phyloP scores from a whole-genome alignment of 92 coral and sea anemone genomes.

The Palythoa grandis region DNA sequence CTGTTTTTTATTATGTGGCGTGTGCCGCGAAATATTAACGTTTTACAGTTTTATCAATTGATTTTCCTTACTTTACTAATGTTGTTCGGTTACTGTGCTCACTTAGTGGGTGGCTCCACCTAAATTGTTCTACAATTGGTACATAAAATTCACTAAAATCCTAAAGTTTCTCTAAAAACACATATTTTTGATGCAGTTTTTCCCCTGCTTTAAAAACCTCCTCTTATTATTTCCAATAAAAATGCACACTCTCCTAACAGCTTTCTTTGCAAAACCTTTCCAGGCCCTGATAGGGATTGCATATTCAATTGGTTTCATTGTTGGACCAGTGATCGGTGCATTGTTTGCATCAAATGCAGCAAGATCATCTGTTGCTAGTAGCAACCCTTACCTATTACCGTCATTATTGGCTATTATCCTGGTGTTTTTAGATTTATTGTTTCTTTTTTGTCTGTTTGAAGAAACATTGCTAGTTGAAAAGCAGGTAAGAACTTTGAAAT shows the following conservation, averaged over 20 bases:
- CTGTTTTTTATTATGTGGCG: too few species aligned
- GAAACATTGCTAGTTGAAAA: conserved; percentile 89
- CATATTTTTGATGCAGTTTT: too few species aligned
- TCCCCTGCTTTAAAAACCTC: too few species aligned
- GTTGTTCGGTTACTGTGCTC: too few species aligned
- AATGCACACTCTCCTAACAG: not conserved
- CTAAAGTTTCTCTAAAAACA: too few species aligned
- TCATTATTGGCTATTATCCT: conserved; percentile 82
- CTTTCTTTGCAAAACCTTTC: not conserved
- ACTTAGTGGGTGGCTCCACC: too few species aligned
- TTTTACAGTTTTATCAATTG: too few species aligned
- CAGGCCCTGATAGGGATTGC: conserved; percentile 96
- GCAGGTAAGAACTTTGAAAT: conserved; percentile 61
- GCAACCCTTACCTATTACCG: conserved; percentile 81
- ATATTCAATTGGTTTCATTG: conserved; percentile 91
- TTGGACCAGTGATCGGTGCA: conserved; percentile 97
- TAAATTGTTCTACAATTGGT: too few species aligned
- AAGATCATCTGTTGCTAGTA: conserved; percentile 71
- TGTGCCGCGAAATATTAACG: too few species aligned
- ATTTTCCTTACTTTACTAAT: too few species aligned
- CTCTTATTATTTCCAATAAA: too few species aligned
- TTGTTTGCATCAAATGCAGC: conserved; percentile 86
- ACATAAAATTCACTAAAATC: too few species aligned
- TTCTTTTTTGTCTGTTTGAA: conserved; percentile 69
- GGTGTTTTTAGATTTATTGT: conserved; percentile 73